A percentile compares a stretch with the other conserved stretches of the same genome.
These are phyloP conservation scores for Ammospiza nelsoni DNA, from an alignment of 2,113 vertebrate genomes.

Conservation along the genomic window DNA sequence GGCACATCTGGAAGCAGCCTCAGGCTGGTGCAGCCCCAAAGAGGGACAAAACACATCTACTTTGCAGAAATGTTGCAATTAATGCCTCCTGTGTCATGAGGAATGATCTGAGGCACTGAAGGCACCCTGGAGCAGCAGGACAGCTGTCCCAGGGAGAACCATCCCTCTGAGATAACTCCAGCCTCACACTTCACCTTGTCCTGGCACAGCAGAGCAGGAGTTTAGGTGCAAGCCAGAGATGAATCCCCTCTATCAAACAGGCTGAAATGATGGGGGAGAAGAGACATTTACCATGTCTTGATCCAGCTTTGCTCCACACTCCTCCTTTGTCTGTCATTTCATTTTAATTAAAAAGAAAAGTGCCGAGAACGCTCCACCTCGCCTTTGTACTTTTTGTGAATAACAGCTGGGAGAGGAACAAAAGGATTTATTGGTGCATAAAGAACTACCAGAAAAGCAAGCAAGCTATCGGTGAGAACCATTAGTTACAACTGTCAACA, in stretches of 20 bases:
- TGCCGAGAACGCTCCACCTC: not conserved
- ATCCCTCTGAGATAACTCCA: not conserved
- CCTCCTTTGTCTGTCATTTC: not conserved
- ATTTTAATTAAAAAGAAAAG: conserved; percentile 59
- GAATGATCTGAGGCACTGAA: not conserved
- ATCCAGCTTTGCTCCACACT: not conserved
- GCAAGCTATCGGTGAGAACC: conserved; percentile 38
- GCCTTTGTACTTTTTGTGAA: conserved; percentile 49
- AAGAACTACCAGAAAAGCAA: conserved; percentile 51
- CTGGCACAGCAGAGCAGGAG: not conserved
- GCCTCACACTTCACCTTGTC: fast-evolving
- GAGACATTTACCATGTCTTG: not conserved
- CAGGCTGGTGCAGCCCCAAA: not conserved
- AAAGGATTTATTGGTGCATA: conserved; percentile 63
- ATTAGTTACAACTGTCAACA: conserved; percentile 53
- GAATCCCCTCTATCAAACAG: not conserved
- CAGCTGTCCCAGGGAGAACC: not conserved
- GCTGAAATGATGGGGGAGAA: not conserved
- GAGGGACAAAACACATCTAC: fast-evolving
- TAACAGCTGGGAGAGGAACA: conserved; percentile 62
- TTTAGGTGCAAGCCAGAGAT: not conserved
- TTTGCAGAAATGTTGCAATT: not conserved
- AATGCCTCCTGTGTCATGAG: not conserved
- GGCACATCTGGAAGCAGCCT: not conserved
- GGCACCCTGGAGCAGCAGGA: too few species aligned